A percentile compares a stretch with the other conserved stretches of the same genome.
Conservation (phyloP, 1,140 invertebrate genomes). For the Leptoteleia sp. region DNA sequence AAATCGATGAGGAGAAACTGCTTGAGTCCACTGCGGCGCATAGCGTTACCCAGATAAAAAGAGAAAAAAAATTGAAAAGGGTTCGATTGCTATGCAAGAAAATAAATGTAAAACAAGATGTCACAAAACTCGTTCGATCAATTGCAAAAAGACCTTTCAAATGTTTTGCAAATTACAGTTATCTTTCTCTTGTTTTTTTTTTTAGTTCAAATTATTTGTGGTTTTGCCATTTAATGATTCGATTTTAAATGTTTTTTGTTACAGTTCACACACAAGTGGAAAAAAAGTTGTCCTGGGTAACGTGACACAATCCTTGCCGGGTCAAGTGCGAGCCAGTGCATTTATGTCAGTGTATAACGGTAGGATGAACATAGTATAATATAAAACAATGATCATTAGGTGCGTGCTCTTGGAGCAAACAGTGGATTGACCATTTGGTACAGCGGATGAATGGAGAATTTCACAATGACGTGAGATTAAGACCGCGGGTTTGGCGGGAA, state of each 20-base stretch:
- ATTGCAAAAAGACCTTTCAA: too few relatives aligned
- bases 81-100: background rate
- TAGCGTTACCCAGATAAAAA: slow-evolving; percentile 69
- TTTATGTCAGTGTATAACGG: slow-evolving; percentile 64
- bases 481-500: too few relatives aligned
- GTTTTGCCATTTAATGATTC: slow-evolving; percentile 1
- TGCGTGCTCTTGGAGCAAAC: slow-evolving; percentile 49
- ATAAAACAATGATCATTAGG: slow-evolving; percentile 65
- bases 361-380: slow-evolving; percentile 67
- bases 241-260: slow-evolving; percentile 21
- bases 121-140: too few relatives aligned
- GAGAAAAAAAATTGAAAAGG: background rate
- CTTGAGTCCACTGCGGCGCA: slow-evolving; percentile 73
- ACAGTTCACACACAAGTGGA: slow-evolving; percentile 31
- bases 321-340: slow-evolving; percentile 70
- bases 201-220: slow-evolving; percentile 3
- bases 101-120: slow-evolving; percentile 7
- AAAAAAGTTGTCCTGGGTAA: slow-evolving; percentile 68
- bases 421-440: slow-evolving; percentile 30
- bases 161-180: background rate
- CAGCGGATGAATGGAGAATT: background rate
- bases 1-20: slow-evolving; percentile 66
- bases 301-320: slow-evolving; percentile 70
- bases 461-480: too few relatives aligned
- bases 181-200: too few relatives aligned